Conservation (phyloP, 2,888 invertebrate species). For the Thumatha senex region DNA sequence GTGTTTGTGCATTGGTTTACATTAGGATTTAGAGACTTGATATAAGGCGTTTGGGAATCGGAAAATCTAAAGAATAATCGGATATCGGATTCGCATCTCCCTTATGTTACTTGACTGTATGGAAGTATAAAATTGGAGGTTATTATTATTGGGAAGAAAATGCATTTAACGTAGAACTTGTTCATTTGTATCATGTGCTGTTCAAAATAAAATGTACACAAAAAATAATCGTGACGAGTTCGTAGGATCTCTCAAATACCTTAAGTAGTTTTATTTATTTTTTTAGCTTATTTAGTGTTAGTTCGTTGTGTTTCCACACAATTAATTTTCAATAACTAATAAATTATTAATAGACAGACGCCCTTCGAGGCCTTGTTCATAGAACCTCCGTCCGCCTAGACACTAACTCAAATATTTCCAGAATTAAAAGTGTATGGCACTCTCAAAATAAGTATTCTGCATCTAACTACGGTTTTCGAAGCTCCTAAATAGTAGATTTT, state of each 20-base stretch:
- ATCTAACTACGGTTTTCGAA: no score
- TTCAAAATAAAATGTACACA: constrained; percentile 16
- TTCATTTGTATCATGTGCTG: constrained; percentile 9
- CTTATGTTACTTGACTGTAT: constrained; percentile 53
- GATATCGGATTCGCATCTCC: constrained; percentile 65
- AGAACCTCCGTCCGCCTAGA: constrained; percentile 57
- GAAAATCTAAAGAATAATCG: constrained; percentile 51
- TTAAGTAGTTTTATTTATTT: constrained; percentile 29
- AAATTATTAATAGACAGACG: constrained; percentile 47
- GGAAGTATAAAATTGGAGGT: constrained; percentile 53
- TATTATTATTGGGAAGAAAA: constrained; percentile 53
- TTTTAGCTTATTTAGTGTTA: constrained; percentile 48
- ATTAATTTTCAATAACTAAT: constrained; percentile 73
- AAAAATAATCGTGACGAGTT: constrained; percentile 18
- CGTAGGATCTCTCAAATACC: constrained; percentile 3
- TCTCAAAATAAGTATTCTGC: no score
- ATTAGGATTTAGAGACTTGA: constrained; percentile 65
- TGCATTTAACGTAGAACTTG: constrained; percentile 35
- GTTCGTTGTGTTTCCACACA: constrained; percentile 57
- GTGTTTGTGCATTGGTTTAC: constrained; percentile 75
- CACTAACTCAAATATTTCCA: constrained; percentile 19
- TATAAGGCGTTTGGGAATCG: constrained; percentile 5
- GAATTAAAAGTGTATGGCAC: no score
- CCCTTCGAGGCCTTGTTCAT: constrained; percentile 52
- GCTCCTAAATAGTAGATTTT: no score